Conservation (phyloP, 2,888 invertebrate genomes). For the Hydraecia micacea region DNA sequence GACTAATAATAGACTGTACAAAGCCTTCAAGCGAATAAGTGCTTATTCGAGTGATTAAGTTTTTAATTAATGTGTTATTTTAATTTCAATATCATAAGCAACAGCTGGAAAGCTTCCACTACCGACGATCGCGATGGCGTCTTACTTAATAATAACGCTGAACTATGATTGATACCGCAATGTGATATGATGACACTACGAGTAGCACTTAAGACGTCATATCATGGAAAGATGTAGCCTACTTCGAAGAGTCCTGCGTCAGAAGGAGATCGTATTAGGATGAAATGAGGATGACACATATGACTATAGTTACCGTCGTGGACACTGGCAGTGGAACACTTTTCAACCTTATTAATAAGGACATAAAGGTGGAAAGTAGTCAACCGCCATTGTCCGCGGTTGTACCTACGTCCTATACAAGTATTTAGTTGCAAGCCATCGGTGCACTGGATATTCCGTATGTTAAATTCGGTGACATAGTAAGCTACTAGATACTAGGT, state of each 20-base stretch:
- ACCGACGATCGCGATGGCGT: slow-evolving; percentile 20
- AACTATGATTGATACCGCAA: slow-evolving; percentile 18
- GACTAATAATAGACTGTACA: background rate
- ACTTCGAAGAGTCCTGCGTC: slow-evolving; percentile 31
- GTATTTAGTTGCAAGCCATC: background rate
- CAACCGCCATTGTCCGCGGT: no score
- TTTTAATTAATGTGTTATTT: slow-evolving; percentile 42
- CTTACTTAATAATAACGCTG: slow-evolving; percentile 29
- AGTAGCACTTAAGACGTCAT: slow-evolving; percentile 20
- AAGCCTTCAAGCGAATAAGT: slow-evolving; percentile 30
- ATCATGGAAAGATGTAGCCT: slow-evolving; percentile 17
- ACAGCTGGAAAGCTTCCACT: slow-evolving; percentile 40
- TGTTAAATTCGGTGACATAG: background rate
- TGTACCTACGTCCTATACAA: background rate
- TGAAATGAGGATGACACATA: slow-evolving; percentile 13
- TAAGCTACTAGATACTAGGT: background rate
- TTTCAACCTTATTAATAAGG: no score
- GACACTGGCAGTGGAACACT: no score
- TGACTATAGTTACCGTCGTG: background rate
- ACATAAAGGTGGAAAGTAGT: no score
- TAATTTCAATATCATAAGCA: slow-evolving; percentile 38
- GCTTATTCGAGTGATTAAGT: slow-evolving; percentile 29
- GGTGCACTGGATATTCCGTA: background rate
- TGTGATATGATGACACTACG: slow-evolving; percentile 18
- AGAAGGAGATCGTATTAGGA: slow-evolving; percentile 9